These are phyloP conservation scores for Colaptes auratus DNA, from an alignment of 2,113 vertebrate species.

Conservation along the genomic window DNA sequence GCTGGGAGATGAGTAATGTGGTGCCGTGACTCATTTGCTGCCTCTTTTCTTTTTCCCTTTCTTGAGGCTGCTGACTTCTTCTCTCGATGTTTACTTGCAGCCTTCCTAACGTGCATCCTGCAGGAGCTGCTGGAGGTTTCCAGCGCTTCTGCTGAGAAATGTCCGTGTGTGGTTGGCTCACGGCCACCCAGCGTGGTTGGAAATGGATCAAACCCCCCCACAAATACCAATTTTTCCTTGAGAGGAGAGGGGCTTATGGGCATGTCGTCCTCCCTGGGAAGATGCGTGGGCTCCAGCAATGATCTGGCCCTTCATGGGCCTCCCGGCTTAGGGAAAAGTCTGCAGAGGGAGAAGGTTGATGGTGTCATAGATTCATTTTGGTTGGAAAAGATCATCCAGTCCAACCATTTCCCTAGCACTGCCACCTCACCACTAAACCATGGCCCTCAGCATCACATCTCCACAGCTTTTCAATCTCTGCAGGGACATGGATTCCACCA, in stretches of 20 bases:
- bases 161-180: rapidly evolving
- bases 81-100: background rate
- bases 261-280: rapidly evolving
- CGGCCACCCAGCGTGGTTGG: background rate
- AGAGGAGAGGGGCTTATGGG: rapidly evolving
- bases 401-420: background rate
- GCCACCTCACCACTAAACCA: too few relatives aligned
- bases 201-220: rapidly evolving
- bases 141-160: rapidly evolving
- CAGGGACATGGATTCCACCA: too few relatives aligned
- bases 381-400: background rate
- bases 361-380: background rate
- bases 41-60: background rate
- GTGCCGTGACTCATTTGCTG: constrained; percentile 12
- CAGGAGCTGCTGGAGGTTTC: background rate
- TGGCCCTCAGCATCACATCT: too few relatives aligned
- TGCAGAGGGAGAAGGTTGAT: rapidly evolving
- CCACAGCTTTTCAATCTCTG: too few relatives aligned
- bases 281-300: rapidly evolving
- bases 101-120: background rate
- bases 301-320: rapidly evolving
- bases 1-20: background rate
- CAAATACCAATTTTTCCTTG: rapidly evolving
- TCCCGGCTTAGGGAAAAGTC: rapidly evolving
- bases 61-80: background rate